Percentiles rank a stretch among this genome's conserved stretches.
Evolutionary conservation across 1,140 invertebrate species (phyloP).

Genomic region (Gonioctena quinquepunctata): DNA sequence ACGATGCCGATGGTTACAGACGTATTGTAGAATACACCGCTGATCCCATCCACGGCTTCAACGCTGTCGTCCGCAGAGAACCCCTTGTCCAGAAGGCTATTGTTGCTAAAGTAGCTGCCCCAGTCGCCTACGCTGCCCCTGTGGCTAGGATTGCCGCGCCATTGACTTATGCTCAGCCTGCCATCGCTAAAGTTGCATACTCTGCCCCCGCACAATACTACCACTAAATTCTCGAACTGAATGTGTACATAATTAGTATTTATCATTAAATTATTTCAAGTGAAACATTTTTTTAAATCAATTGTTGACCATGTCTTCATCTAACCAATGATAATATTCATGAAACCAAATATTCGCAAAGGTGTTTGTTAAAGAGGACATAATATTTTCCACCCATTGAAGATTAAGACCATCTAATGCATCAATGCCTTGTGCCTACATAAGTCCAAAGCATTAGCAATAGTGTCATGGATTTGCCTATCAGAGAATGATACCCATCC

Average conservation of each 20-base stretch:
- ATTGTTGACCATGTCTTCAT: no score
- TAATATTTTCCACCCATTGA: no score
- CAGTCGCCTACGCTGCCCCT: constrained; percentile 34
- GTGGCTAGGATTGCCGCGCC: not conserved
- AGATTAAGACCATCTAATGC: no score
- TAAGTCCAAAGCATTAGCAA: no score
- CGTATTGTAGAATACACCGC: constrained; percentile 68
- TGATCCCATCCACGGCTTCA: constrained; percentile 61
- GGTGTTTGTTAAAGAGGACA: no score
- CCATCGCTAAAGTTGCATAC: constrained; percentile 10
- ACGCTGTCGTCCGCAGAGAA: constrained; percentile 57
- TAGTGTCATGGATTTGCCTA: no score
- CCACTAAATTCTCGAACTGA: not conserved
- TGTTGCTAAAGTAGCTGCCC: constrained; percentile 22
- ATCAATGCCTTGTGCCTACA: no score
- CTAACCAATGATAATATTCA: no score
- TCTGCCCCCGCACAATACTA: constrained; percentile 12
- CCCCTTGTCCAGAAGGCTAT: constrained; percentile 35
- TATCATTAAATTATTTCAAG: not conserved
- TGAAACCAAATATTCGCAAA: no score
- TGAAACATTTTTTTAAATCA: no score
- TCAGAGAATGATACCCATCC: no score
- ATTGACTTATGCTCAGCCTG: constrained; percentile 20
- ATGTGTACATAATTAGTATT: constrained; percentile 8
- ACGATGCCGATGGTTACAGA: constrained; percentile 66